A percentile compares a stretch with the other conserved stretches of the same genome.
These are phyloP conservation scores for Galleria mellonella DNA, from an alignment of 1,140 invertebrate species.

Conservation along the genomic window DNA sequence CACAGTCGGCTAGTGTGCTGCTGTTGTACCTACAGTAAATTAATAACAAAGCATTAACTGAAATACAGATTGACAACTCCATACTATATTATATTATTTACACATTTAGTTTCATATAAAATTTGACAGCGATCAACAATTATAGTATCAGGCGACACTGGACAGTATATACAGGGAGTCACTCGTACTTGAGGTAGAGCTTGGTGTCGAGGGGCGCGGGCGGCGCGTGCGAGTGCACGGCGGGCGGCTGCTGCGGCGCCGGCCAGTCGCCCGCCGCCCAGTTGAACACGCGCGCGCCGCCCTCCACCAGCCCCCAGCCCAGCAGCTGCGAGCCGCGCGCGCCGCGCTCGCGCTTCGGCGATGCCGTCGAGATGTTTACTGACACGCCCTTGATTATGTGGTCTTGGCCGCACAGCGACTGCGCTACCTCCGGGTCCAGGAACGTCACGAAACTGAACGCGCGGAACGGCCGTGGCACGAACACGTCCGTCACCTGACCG, in stretches of 20 bases:
- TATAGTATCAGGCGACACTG: constrained; percentile 10
- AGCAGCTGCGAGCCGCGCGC: constrained; percentile 33
- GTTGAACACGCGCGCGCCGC: constrained; percentile 42
- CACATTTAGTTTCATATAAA: constrained; percentile 64
- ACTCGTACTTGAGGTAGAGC: constrained; percentile 67
- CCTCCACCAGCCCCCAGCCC: constrained; percentile 48
- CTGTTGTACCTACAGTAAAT: too few relatives aligned
- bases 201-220: constrained; percentile 34
- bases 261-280: constrained; percentile 52
- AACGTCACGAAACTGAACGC: constrained; percentile 98
- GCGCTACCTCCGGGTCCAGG: constrained; percentile 94
- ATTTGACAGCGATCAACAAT: constrained; percentile 62
- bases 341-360: constrained; percentile 82
- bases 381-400: constrained; percentile 97
- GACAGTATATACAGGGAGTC: constrained; percentile 20
- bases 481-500: constrained; percentile 96
- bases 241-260: constrained; percentile 8
- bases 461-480: constrained; percentile 95
- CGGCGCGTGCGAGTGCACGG: not conserved
- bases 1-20: too few relatives aligned
- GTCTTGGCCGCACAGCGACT: constrained; percentile 95
- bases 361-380: constrained; percentile 96
- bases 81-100: constrained; percentile 67
- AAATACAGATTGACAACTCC: constrained; percentile 33
- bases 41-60: constrained; percentile 3